These are phyloP conservation scores for Coilia nasus DNA, from an alignment of 2,797 vertebrate species.

Conservation along the genomic window DNA sequence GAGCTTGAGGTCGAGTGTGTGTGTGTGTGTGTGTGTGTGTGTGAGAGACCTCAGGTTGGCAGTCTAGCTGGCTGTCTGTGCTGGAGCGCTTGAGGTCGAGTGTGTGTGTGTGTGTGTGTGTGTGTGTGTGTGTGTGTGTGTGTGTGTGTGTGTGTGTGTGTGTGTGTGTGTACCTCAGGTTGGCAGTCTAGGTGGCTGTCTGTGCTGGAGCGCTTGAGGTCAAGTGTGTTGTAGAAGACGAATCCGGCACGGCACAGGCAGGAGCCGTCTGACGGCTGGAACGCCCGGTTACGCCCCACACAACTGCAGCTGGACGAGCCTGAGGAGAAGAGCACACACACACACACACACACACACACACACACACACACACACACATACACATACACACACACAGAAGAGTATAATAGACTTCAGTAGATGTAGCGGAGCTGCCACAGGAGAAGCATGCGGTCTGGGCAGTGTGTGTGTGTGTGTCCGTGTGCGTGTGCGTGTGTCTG, in stretches of 20 bases:
- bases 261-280: conserved; percentile 89
- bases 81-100: conserved; percentile 77
- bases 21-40: too few relatives aligned
- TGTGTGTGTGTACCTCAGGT: conserved; percentile 77
- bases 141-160: conserved; percentile 58
- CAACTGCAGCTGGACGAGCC: conserved; percentile 86
- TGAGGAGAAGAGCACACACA: conserved; percentile 51
- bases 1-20: conserved; percentile 79
- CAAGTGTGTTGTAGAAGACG: conserved; percentile 83
- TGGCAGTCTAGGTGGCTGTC: conserved; percentile 85
- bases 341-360: neutral
- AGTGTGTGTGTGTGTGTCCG: too few relatives aligned
- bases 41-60: conserved; percentile 82
- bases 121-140: too few relatives aligned
- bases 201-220: conserved; percentile 73
- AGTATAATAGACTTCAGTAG: too few relatives aligned
- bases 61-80: conserved; percentile 81
- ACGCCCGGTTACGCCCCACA: conserved; percentile 84
- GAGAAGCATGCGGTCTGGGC: too few relatives aligned
- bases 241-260: conserved; percentile 89
- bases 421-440: too few relatives aligned
- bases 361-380: neutral
- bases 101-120: conserved; percentile 55
- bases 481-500: too few relatives aligned
- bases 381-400: neutral